Base-by-base conservation (phyloP, 2,797 vertebrate species). In the Cryptoblepharus egeriae region DNA sequence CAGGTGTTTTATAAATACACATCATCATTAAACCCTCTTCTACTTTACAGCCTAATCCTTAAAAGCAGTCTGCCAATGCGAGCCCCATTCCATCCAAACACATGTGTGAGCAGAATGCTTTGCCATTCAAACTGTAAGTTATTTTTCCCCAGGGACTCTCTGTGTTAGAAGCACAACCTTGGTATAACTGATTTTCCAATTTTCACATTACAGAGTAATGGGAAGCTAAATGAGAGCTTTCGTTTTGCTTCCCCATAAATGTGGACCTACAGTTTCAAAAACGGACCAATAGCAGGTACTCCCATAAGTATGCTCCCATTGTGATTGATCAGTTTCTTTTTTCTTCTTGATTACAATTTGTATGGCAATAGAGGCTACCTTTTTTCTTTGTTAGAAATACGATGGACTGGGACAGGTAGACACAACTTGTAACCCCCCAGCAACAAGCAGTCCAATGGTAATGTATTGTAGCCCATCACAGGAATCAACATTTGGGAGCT, bases 281-380 rank as follows among this genome's bases (percentile, higher is more conserved):
- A 92, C 87, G 32, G 79, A 2, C 82, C 82, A 77, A 87, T 86
- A 86, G 80, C 75, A 88, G 86, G 32, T 88, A 86, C 68, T 88
- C 37, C 22, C 88, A 80, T 89, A 90, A 89, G 88, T 90, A 86
- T 89, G 81, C 49, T 88, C 79, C 81, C 80, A 76, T 72, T 58
- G 73, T 79, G 61, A 49, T 61, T 86, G 42, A 84, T 65, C 11
- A 2, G 79, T 73, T 87, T 82, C 84, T 90, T 88, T n/a, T 90
- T 87, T n/a, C 83, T 89, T 81, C 55, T 84, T 81, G 79, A 85
- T 77, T 87, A 82, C 76, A 84, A 85, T 89, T 83, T 90, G 49
- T 89, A 70, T 92, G 88, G 84, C 89, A 82, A n/a, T 52, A 52
- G 8, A 49, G 64, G 22, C 39, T 65, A 45, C 37, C 30, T 18